phyloP scores from a whole-genome alignment of 2,888 invertebrate species.

The Hydrotaea diabolus region DNA sequence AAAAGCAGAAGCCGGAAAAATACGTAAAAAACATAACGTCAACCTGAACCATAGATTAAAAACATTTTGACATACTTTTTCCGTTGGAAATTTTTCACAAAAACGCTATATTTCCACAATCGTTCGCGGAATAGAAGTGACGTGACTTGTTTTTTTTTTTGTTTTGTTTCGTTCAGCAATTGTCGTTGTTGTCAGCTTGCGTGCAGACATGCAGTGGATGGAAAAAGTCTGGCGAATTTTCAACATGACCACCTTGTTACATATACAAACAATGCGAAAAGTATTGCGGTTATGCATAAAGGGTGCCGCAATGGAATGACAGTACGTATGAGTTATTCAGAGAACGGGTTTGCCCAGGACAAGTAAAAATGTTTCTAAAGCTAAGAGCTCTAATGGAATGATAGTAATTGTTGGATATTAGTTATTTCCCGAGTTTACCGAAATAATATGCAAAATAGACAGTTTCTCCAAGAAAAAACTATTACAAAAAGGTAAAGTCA shows the following conservation, averaged over 20 bases:
- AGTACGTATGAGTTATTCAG: not conserved
- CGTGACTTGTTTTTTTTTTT: too few species aligned
- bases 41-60: conserved; percentile 56
- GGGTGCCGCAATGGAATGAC: not conserved
- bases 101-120: not conserved
- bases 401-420: too few species aligned
- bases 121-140: conserved; percentile 31
- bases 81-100: conserved; percentile 45
- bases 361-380: too few species aligned
- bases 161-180: conserved; percentile 21
- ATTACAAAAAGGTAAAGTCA: too few species aligned
- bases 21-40: not conserved
- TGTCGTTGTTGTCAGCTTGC: conserved; percentile 50
- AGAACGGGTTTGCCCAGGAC: too few species aligned
- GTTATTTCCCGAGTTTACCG: too few species aligned
- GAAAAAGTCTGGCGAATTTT: conserved; percentile 43
- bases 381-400: too few species aligned
- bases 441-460: too few species aligned
- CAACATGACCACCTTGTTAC: conserved; percentile 67
- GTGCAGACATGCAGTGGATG: conserved; percentile 65
- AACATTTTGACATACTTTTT: conserved; percentile 67
- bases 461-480: too few species aligned
- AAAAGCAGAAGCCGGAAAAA: conserved; percentile 38
- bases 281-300: not conserved
- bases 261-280: conserved; percentile 14